Evolutionary conservation across 2,113 vertebrate genomes (phyloP).

Genomic region (Rallus limicola): DNA sequence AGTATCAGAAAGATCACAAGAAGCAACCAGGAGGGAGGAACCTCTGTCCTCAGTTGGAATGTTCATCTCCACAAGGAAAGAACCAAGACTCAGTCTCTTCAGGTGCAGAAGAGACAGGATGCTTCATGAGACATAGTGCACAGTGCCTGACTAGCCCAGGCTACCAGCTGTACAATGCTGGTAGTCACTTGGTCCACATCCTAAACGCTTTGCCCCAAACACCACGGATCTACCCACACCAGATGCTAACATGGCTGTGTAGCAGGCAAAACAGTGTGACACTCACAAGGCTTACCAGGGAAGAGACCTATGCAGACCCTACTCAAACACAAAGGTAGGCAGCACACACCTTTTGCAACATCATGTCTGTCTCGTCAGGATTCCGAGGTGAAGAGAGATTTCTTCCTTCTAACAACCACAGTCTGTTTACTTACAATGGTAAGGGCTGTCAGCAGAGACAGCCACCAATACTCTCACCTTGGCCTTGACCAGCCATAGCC

Average conservation of each 20-base stretch:
- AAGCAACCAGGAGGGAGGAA: not conserved
- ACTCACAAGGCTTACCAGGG: not conserved
- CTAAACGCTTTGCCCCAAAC: not conserved
- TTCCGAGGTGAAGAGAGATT: not conserved
- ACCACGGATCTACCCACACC: not conserved
- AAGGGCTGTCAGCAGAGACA: not conserved
- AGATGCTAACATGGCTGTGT: accelerated
- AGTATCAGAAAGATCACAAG: not conserved
- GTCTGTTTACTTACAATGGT: accelerated
- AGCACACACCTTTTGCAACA: not conserved
- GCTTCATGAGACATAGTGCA: not conserved
- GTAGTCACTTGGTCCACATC: not conserved
- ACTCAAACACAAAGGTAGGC: not conserved
- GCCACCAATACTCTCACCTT: not conserved
- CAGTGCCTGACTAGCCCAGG: not conserved
- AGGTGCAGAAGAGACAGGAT: not conserved
- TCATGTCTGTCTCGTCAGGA: not conserved
- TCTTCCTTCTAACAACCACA: not conserved
- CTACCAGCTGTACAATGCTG: not conserved
- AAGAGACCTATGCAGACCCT: not conserved
- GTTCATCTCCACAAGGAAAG: not conserved
- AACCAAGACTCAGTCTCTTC: not conserved
- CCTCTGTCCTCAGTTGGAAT: not conserved
- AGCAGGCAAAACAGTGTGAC: not conserved
- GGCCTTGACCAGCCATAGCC: not conserved